Conservation (phyloP, 2,113 vertebrate species). For the Ctenodactylus gundi region DNA sequence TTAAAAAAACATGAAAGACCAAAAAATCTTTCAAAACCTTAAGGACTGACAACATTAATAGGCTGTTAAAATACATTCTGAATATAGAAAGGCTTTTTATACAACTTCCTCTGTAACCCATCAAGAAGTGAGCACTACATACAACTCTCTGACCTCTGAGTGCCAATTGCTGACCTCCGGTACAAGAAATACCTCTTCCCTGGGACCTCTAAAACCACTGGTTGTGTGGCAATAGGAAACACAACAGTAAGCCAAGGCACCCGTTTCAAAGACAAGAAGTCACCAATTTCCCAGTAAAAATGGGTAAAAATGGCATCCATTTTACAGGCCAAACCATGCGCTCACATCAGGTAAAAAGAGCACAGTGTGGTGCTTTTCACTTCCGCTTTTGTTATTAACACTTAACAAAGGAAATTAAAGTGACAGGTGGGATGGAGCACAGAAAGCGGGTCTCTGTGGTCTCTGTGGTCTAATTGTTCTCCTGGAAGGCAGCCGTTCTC, state of each 20-base stretch:
- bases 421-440: background rate
- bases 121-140: background rate
- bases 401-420: background rate
- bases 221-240: background rate
- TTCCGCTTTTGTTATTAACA: background rate
- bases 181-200: background rate
- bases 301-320: constrained; percentile 51
- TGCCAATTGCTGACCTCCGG: background rate
- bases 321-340: background rate
- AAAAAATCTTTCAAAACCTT: background rate
- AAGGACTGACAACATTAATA: background rate
- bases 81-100: background rate
- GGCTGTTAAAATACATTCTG: constrained; percentile 4
- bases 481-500: constrained; percentile 5
- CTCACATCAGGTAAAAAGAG: background rate
- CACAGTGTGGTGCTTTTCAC: background rate
- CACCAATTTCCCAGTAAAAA: background rate
- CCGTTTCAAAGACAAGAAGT: constrained; percentile 27
- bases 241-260: constrained; percentile 38
- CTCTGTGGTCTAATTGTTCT: constrained; percentile 22
- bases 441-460: background rate
- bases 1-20: background rate
- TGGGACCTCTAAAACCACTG: constrained; percentile 33
- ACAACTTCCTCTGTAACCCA: background rate
- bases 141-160: background rate